These are phyloP conservation scores for Psylliodes chrysocephalus DNA, from an alignment of 2,888 invertebrate species.

Conservation along the genomic window DNA sequence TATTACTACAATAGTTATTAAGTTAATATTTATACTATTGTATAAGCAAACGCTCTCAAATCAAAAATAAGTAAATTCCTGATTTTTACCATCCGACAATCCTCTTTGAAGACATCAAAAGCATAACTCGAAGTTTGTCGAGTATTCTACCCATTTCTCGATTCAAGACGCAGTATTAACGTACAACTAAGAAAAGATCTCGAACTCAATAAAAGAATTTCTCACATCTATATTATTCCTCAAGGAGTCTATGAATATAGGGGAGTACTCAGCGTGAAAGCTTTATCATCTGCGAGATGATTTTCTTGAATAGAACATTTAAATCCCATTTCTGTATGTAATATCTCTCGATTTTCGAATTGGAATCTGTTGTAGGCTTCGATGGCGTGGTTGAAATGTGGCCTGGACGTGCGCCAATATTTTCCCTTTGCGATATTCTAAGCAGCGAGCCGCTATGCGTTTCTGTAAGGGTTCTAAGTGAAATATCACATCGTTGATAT, in stretches of 20 bases:
- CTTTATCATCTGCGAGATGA: conserved; percentile 47
- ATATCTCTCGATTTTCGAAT: conserved; percentile 43
- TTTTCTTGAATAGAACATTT: conserved; percentile 48
- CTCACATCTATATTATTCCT: conserved; percentile 35
- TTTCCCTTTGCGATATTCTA: conserved; percentile 5
- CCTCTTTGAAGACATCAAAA: background rate
- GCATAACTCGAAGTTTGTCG: background rate
- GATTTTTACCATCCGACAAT: background rate
- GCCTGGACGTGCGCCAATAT: conserved; percentile 16
- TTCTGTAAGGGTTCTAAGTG: background rate
- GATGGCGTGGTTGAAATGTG: conserved; percentile 12
- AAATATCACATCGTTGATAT: conserved; percentile 1
- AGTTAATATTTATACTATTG: too few species aligned
- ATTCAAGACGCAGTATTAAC: background rate
- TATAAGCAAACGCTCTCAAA: too few species aligned
- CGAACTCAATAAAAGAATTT: conserved; percentile 2
- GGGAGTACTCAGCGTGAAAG: conserved; percentile 46
- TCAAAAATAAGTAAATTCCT: background rate
- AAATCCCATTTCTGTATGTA: conserved; percentile 46
- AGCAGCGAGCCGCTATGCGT: background rate
- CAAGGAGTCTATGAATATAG: conserved; percentile 43
- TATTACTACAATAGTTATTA: too few species aligned
- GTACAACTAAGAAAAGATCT: background rate
- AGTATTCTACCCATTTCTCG: background rate
- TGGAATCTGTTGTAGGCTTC: conserved; percentile 30